Percentiles rank a stretch among this genome's conserved stretches.
Evolutionary conservation across 2,113 vertebrate genomes (phyloP).

Genomic region (Acanthochromis polyacanthus): DNA sequence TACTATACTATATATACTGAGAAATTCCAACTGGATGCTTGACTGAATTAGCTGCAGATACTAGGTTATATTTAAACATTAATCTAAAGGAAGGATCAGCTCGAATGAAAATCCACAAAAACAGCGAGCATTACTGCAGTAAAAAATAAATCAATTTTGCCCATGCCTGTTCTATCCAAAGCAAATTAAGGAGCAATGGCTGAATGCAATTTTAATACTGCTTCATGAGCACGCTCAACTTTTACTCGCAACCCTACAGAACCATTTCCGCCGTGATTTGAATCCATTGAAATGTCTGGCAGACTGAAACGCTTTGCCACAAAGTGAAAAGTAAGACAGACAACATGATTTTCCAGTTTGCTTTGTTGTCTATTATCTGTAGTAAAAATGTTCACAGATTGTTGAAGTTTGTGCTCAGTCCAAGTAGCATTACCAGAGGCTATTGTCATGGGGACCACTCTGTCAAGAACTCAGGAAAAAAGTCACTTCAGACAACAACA

Average conservation of each 20-base stretch:
- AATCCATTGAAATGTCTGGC: slow-evolving; percentile 46
- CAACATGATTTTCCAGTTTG: slow-evolving; percentile 49
- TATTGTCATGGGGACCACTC: slow-evolving; percentile 75
- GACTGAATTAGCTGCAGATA: not conserved
- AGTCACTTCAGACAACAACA: slow-evolving; percentile 31
- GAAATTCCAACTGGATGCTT: not conserved
- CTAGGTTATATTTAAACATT: slow-evolving; percentile 19
- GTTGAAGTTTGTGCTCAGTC: slow-evolving; percentile 70
- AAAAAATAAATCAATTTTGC: not conserved
- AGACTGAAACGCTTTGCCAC: slow-evolving; percentile 79
- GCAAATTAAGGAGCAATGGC: not conserved
- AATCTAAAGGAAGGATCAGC: not conserved
- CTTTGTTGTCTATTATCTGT: slow-evolving; percentile 66
- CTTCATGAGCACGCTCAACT: not conserved
- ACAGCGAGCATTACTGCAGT: not conserved
- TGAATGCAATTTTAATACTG: not conserved
- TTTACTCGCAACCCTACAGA: not conserved
- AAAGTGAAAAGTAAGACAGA: slow-evolving; percentile 54
- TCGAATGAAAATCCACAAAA: not conserved
- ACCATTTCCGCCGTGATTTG: slow-evolving; percentile 9
- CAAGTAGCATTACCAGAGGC: slow-evolving; percentile 72
- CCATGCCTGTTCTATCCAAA: not conserved
- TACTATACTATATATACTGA: not conserved
- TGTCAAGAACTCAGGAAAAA: slow-evolving; percentile 49
- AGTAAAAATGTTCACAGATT: slow-evolving; percentile 67